Evolutionary conservation across 2,113 vertebrate species (phyloP), one percentile per base, ranked within the genome.

Genomic region (Deroptyus accipitrinus): DNA sequence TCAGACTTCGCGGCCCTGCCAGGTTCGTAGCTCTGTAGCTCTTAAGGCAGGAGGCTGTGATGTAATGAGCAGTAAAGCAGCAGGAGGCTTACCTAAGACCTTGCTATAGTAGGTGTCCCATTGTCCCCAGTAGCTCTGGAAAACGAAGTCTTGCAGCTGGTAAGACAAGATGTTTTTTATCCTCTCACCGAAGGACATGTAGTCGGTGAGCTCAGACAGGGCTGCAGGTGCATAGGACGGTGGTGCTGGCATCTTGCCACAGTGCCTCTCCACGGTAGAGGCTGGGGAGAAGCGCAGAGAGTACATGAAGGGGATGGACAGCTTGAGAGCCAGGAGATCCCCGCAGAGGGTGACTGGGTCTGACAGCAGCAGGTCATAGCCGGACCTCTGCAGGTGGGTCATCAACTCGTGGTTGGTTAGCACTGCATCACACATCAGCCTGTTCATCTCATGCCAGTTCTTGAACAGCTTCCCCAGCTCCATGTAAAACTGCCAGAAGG

Each of bases 131-230:
- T 95, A 97, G 44, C 70, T 96, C 15, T 66, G 96, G 94, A 98
- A 97, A 92, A 98, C 59, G 0, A 92, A 98, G 76, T 98, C 98
- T 94, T 98, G 98, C 46, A 98, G 61, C 30, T 78, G 35, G 76
- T 98, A 98, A 25, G 98, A 98, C 25, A 98, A 1, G 2, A 91
- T 70, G 54, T 98, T 98, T 94, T 98, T 98, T 37, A 98, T 88
- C 82, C 98, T 97, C 93, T 98, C 96, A 3, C 37, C 11, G 23
- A 98, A 98, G 42, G 96, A 94, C 98, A 98, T 97, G 55, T 17
- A 82, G 94, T 98, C 98, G 1, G 97, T 97, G 92, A 98, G 97
- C 80, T 98, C 98, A 2, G 98, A 98, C n/a, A 98, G 79, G 31
- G 79, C 59, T 51, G 97, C 97, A 0, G 98, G 98, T 0, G 83